Evolutionary conservation across 2,888 invertebrate species (phyloP).

Genomic region (Exephanes ischioxanthus): DNA sequence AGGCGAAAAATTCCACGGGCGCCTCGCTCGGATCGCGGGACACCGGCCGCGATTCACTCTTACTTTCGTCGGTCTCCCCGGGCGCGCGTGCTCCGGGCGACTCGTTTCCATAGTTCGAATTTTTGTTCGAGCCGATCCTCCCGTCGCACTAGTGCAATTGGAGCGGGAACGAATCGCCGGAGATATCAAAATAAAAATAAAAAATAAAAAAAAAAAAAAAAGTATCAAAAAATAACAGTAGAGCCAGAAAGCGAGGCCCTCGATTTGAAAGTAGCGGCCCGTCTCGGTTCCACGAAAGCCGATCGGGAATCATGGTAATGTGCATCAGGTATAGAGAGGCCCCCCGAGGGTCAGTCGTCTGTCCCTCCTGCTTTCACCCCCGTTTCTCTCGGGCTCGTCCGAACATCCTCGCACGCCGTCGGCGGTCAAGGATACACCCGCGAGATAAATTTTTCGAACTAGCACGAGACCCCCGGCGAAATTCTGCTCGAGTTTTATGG

Average conservation of each 20-base stretch:
- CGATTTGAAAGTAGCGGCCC: conserved; percentile 25
- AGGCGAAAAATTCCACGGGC: conserved; percentile 13
- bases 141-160: conserved; percentile 10
- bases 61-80: conserved; percentile 49
- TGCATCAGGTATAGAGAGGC: conserved; percentile 27
- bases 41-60: conserved; percentile 44
- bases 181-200: neutral
- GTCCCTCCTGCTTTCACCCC: conserved; percentile 15
- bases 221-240: conserved; percentile 11
- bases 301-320: conserved; percentile 52
- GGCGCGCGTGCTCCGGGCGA: neutral
- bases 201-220: conserved; percentile 2
- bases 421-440: conserved; percentile 13
- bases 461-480: neutral
- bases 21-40: conserved; percentile 5
- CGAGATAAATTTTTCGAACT: conserved; percentile 12
- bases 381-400: neutral
- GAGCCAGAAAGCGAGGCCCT: conserved; percentile 9
- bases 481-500: neutral
- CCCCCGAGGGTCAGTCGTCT: conserved; percentile 16
- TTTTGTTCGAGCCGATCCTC: neutral
- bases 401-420: neutral
- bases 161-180: neutral
- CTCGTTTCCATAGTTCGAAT: conserved; percentile 27
- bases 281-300: conserved; percentile 52